phyloP scores from a whole-genome alignment of 2,113 vertebrate species.

The Felis catus region DNA sequence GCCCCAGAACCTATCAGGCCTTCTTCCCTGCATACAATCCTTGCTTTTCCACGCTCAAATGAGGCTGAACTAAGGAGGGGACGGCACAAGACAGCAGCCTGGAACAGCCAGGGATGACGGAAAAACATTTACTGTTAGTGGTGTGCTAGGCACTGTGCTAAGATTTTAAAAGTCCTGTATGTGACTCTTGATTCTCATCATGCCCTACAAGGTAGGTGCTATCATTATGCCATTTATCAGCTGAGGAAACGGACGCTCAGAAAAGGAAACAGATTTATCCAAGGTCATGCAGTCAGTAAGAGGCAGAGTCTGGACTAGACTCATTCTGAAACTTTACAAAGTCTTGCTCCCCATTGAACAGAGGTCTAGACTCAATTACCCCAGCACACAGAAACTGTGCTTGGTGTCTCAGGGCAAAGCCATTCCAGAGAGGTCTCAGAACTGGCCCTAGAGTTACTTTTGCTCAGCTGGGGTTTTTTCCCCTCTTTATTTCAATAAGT shows the following conservation, averaged over 20 bases:
- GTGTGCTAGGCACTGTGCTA: neutral
- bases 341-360: neutral
- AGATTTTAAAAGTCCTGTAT: neutral
- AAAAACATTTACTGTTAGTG: neutral
- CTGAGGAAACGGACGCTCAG: neutral
- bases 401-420: neutral
- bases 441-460: neutral
- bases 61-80: neutral
- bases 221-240: neutral
- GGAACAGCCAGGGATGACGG: neutral
- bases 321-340: neutral
- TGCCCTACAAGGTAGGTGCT: neutral
- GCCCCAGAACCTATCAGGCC: neutral
- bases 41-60: neutral
- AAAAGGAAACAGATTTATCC: neutral
- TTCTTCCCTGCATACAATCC: neutral
- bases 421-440: neutral
- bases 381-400: neutral
- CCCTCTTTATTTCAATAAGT: neutral
- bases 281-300: neutral
- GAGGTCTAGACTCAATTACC: neutral
- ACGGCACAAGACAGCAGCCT: neutral
- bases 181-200: neutral
- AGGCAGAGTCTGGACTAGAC: neutral
- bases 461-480: neutral